Evolutionary conservation across 2,113 vertebrate species (phyloP).

Genomic region (Erinaceus europaeus): DNA sequence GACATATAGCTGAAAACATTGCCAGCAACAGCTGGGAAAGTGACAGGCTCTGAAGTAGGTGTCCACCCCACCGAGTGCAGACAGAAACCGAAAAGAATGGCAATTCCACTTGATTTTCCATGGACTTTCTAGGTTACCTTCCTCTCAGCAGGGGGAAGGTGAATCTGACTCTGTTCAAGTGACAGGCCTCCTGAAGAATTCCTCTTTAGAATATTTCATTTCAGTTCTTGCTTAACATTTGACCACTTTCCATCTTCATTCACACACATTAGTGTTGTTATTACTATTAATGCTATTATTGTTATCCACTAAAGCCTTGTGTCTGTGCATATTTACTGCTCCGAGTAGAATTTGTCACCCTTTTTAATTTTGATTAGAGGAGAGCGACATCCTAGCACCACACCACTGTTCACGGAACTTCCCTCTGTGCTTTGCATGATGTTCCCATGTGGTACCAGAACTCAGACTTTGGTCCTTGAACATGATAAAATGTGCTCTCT

Average conservation of each 20-base stretch:
- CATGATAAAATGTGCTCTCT: too few relatives aligned
- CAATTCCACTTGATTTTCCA: neutral
- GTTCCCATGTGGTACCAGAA: too few relatives aligned
- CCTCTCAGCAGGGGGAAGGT: neutral
- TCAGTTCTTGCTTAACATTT: neutral
- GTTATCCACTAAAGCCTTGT: too few relatives aligned
- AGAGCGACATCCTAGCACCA: too few relatives aligned
- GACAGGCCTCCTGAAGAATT: neutral
- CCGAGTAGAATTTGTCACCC: too few relatives aligned
- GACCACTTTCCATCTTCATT: neutral
- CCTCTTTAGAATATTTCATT: neutral
- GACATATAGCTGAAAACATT: constrained; percentile 15
- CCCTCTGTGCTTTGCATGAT: too few relatives aligned
- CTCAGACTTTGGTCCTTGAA: too few relatives aligned
- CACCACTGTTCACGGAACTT: too few relatives aligned
- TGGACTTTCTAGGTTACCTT: neutral
- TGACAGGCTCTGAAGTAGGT: constrained; percentile 61
- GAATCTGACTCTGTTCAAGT: neutral
- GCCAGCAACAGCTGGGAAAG: constrained; percentile 73
- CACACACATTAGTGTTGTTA: too few relatives aligned
- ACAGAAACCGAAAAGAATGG: neutral
- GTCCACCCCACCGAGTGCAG: constrained; percentile 29
- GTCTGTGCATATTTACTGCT: too few relatives aligned
- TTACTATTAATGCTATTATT: too few relatives aligned
- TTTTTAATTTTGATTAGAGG: too few relatives aligned